Evolutionary conservation across 2,797 vertebrate genomes (phyloP), one percentile per base, ranked within the genome.

Genomic region (Bucorvus abyssinicus): DNA sequence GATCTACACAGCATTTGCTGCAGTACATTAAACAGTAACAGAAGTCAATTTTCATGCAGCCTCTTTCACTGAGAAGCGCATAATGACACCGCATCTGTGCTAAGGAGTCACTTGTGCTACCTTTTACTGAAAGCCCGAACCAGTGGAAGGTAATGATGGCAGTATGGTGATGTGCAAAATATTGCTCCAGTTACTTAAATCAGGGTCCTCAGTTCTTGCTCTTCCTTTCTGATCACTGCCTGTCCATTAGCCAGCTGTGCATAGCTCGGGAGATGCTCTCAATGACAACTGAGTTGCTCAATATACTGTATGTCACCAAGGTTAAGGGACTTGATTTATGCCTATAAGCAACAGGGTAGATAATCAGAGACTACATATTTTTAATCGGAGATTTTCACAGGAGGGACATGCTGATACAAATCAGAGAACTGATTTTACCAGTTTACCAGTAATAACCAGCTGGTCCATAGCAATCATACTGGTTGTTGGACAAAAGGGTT

Each of bases 11-110:
- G 52, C 24, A 86, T 91, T 96, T 93, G 87, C 79, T 82, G 45
- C 78, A 91, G 64, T 45, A 78, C 68, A 77, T 86, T 93, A 84
- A 92, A 77, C 84, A 85, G 53, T 36, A 83, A 81, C 61, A 94
- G 82, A 87, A 91, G 59, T 32, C n/a, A 74, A 61, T 91, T 93
- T 84, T 78, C 91, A 94, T 38, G 59, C 73, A 73, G 47, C 21
- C 29, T 60, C 75, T 87, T 90, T 63, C 49, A 52, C 61, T 50
- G 57, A 89, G 75, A 80, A 83, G 24, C 53, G 65, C 34, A 10
- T 20, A 82, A 64, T n/a, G 78, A 55, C 83, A 69, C n/a, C 3
- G 2, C 38, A 74, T 36, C 65, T 69, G 65, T 60, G 45, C 42
- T 45, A 14, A 68, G 53, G 70, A 70, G 36, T n/a, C 9, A 60